A percentile compares a stretch with the other conserved stretches of the same genome.
Evolutionary conservation across 1,140 invertebrate genomes (phyloP).

Genomic region (Hesperophylax magnus): DNA sequence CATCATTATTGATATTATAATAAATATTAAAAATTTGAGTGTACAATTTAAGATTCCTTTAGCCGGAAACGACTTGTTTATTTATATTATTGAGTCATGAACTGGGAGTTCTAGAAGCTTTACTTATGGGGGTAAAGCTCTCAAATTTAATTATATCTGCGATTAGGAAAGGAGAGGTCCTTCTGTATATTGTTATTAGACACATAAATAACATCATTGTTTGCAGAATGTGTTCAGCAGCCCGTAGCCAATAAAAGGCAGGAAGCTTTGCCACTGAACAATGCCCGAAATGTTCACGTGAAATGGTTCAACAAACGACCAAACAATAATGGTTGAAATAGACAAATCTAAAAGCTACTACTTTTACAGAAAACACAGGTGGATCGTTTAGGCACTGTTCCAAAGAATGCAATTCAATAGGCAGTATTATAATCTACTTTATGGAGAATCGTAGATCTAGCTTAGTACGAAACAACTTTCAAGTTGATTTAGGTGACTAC

Average conservation of each 20-base stretch:
- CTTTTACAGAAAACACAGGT: not conserved
- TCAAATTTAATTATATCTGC: not conserved
- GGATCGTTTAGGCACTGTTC: not conserved
- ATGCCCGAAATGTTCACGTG: slow-evolving; percentile 25
- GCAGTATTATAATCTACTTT: no score
- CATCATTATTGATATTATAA: slow-evolving; percentile 32
- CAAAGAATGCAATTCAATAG: no score
- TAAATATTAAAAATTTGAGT: not conserved
- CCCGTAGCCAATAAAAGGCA: slow-evolving; percentile 43
- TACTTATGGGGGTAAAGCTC: slow-evolving; percentile 2
- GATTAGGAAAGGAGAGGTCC: not conserved
- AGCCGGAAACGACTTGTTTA: slow-evolving; percentile 27
- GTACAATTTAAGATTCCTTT: not conserved
- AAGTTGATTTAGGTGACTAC: no score
- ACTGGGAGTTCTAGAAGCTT: not conserved
- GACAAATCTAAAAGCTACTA: not conserved
- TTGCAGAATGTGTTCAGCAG: slow-evolving; percentile 44
- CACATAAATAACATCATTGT: slow-evolving; percentile 9
- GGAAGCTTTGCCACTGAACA: slow-evolving; percentile 45
- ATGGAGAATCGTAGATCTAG: no score
- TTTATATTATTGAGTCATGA: slow-evolving; percentile 38
- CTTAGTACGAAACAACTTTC: no score
- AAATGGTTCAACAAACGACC: slow-evolving; percentile 3
- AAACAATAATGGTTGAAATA: not conserved
- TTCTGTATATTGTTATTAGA: no score